Evolutionary conservation across 2,888 invertebrate genomes (phyloP), one percentile per base, ranked within the genome.

Genomic region (Archips xylosteana): DNA sequence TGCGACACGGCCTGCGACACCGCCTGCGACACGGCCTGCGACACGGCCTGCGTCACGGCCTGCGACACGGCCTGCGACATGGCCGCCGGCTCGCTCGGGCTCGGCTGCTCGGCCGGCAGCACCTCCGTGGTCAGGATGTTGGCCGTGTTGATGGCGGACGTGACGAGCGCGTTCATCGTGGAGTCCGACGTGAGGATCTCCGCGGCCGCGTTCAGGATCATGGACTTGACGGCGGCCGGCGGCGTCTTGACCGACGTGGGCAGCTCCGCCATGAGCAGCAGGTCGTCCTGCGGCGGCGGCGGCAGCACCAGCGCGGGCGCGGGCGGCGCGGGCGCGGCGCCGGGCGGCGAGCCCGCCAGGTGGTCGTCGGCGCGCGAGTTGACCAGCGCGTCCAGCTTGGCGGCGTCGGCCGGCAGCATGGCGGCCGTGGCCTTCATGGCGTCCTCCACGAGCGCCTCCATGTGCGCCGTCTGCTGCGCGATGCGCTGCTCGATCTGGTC

Each of bases 191-290:
- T 96, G 13, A 96, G 93, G 79, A 96, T 95, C 88, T 97, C 96
- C 0, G 96, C 96, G 0, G 96, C 96, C 6, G 97, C 97, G 84
- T 96, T 96, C 70, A 97, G 92, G 61, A 97, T 95, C 95, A 97
- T 96, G n/a, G 96, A 96, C 78, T 97, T 97, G 79, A 96, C 96
- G 42, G 96, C 96, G 42, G 96, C 95, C 1, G 95, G 94, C 61
- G 95, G 95, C 61, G 95, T 95, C 82, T 92, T 95, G 74, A 95
- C 94, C 10, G 94, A 91, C 39, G 91, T 86, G 62, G 92, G 92
- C 77, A 86, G 87, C 73, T 91, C 92, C 1, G 89, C 84, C 70
- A 92, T 89, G 88, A 94, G 85, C 89, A 91, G 89, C 42, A 96
- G 94, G 85, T 96, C 87, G 77, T 95, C 95, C 0, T 96, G 96